A percentile compares a stretch with the other conserved stretches of the same genome.
Conservation (phyloP, 2,888 invertebrate genomes). For the Trissolcus brochymenae region DNA sequence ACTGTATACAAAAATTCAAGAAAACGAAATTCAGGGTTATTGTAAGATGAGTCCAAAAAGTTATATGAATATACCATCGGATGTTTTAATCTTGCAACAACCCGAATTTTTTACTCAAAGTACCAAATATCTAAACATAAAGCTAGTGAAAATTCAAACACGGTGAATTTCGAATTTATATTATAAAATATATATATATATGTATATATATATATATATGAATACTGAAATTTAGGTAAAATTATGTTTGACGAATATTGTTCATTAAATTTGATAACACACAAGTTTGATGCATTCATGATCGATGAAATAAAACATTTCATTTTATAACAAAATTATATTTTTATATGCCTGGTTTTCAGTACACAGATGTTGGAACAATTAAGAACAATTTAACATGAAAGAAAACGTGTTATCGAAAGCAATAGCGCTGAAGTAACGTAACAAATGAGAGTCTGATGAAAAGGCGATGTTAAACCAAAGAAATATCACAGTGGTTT, state of each 20-base stretch:
- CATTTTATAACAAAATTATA: slow-evolving; percentile 10
- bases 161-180: slow-evolving; percentile 38
- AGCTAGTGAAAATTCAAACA: slow-evolving; percentile 13
- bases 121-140: slow-evolving; percentile 36
- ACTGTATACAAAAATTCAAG: no score
- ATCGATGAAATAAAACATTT: slow-evolving; percentile 3
- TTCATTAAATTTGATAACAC: slow-evolving; percentile 19
- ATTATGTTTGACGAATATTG: slow-evolving; percentile 19
- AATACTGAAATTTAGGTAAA: slow-evolving; percentile 12
- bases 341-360: slow-evolving; percentile 35
- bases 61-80: background rate
- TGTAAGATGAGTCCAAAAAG: no score
- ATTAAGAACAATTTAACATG: slow-evolving; percentile 23
- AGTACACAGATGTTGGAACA: slow-evolving; percentile 24
- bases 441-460: slow-evolving; percentile 9
- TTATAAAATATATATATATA: slow-evolving; percentile 19
- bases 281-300: slow-evolving; percentile 5
- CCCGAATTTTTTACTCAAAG: slow-evolving; percentile 9
- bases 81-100: background rate
- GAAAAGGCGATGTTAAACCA: slow-evolving; percentile 33
- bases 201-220: slow-evolving; percentile 8
- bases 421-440: slow-evolving; percentile 22
- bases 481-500: slow-evolving; percentile 42
- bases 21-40: background rate
- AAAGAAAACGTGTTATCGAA: slow-evolving; percentile 25